Evolutionary conservation across 53 echinoderm and acorn worm species (phyloP), one percentile per base, ranked within the genome.

Genomic region (Mesocentrotus franciscanus): DNA sequence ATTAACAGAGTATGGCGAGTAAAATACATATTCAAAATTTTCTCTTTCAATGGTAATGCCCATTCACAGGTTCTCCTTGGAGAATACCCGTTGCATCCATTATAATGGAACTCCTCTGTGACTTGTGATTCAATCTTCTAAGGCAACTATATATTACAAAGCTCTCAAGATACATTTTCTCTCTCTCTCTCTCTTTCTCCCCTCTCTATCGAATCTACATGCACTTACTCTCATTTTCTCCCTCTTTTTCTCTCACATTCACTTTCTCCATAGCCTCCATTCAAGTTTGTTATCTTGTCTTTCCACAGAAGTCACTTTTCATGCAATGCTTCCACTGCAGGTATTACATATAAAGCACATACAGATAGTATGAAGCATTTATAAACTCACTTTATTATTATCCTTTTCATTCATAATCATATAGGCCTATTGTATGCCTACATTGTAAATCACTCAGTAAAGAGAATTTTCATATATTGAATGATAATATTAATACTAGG

Each of bases 111-210:
- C 84, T 84, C 39, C 74, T 74, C 18, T 49, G 49, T 42, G 84
- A 84, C 49, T 84, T 84, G 84, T 84, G 36, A 84, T 49, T 84
- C 39, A 84, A 84, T 42, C 74, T 32, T 84, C 49, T 79, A 15
- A 32, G 35, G 14, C 33, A 79, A 34, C 33, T 84, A 84, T 84
- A 84, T 36, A 83, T 42, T 42, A 83, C 39, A 84, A 84, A 13
- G 36, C 84, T 84, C 49, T 84, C 39, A 16, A 22, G 20, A 84
- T 84, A 8, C 10, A 3, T 62, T 16, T 62, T 58, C 55, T 87
- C 20, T 87, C 87, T 57, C n/a, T 58, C 58, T 12, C 57, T 87
- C 15, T 27, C 87, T 87, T 15, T 13, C 87, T 87, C 36, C 39
- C 35, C 39, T 79, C 16, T 81, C 36, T 22, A 1, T 64, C 64